Percentiles rank a stretch among this genome's conserved stretches.
Evolutionary conservation across 2,797 vertebrate genomes (phyloP).

Genomic region (Chloroceryle inda): DNA sequence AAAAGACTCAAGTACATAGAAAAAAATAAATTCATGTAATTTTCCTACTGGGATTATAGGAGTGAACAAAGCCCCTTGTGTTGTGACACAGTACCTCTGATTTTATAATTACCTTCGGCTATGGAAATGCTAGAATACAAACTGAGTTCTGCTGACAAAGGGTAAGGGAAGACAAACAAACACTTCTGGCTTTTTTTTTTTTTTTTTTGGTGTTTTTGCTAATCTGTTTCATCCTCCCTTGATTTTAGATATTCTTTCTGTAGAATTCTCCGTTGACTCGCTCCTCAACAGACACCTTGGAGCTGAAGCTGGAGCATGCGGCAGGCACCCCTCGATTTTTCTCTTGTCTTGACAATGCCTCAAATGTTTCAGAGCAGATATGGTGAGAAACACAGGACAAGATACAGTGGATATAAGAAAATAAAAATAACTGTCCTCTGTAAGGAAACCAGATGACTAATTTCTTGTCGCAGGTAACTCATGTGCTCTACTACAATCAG

Average conservation of each 20-base stretch:
- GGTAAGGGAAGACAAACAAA: background rate
- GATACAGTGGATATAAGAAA: background rate
- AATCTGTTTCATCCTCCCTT: background rate
- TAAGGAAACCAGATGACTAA: background rate
- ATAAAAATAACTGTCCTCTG: background rate
- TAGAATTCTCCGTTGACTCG: background rate
- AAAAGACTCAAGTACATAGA: background rate
- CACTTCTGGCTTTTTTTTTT: background rate
- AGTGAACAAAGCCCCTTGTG: slow-evolving; percentile 17
- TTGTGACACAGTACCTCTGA: background rate
- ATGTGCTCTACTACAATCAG: background rate
- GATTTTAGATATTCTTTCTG: background rate
- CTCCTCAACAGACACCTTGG: background rate
- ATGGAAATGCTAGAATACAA: slow-evolving; percentile 19
- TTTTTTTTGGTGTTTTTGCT: background rate
- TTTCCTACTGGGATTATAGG: background rate
- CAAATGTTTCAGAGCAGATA: background rate
- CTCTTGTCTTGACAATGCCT: background rate
- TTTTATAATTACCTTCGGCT: slow-evolving; percentile 6
- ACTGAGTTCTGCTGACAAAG: background rate
- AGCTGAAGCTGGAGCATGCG: fast-evolving
- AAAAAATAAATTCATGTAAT: background rate
- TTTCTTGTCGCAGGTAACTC: background rate
- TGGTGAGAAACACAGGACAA: background rate
- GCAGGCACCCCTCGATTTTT: background rate